Conservation (phyloP, 2,888 invertebrate genomes). For the Dicyrtomina minuta region DNA sequence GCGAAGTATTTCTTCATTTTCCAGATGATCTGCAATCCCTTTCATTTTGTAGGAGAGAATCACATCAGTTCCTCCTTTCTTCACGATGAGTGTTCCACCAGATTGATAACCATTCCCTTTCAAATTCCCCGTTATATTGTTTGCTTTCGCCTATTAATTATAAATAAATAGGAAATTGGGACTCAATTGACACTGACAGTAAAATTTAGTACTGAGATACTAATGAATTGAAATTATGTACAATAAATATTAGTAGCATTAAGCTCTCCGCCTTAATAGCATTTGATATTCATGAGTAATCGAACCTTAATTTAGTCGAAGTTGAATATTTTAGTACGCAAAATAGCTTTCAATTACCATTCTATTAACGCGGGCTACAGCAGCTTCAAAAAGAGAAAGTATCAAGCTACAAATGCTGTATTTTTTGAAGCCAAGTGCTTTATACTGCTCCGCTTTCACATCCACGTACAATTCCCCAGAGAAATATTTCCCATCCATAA, state of each 20-base stretch:
- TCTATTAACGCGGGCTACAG: not conserved
- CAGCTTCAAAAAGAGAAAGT: not conserved
- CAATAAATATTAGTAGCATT: too few species aligned
- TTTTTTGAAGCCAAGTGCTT: constrained; percentile 63
- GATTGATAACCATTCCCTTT: constrained; percentile 63
- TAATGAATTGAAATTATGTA: too few species aligned
- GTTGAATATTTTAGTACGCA: not conserved
- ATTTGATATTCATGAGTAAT: too few species aligned
- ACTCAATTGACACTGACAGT: too few species aligned
- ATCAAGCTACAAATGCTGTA: constrained; percentile 61
- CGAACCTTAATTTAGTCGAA: too few species aligned
- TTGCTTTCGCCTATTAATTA: constrained; percentile 31
- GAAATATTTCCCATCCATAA: constrained; percentile 64
- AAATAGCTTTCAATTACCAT: not conserved
- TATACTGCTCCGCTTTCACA: constrained; percentile 59
- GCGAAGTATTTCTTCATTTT: constrained; percentile 59
- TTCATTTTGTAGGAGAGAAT: constrained; percentile 63
- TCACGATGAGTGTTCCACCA: constrained; percentile 64
- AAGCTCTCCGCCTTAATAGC: too few species aligned
- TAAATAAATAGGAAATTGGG: too few species aligned
- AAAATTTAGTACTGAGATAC: too few species aligned
- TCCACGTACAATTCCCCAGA: constrained; percentile 63
- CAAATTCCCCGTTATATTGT: not conserved
- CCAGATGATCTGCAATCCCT: constrained; percentile 64
- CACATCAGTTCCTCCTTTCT: constrained; percentile 61